A percentile compares a stretch with the other conserved stretches of the same genome.
Conservation (phyloP, 2,888 invertebrate species). For the Amblyjoppa proteus region DNA sequence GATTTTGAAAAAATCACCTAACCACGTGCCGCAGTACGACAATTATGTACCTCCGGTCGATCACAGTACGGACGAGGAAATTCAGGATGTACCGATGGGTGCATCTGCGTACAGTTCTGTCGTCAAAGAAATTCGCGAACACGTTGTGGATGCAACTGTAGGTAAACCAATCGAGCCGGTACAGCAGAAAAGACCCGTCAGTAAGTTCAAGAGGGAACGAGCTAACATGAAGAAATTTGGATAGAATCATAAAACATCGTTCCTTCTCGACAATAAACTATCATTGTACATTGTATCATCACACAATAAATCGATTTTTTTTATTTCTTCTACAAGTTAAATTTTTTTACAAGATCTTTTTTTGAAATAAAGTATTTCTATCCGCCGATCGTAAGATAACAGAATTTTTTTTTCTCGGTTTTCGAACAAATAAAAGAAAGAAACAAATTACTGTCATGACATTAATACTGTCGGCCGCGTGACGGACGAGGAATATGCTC, state of each 20-base stretch:
- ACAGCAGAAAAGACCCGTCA: conserved; percentile 73
- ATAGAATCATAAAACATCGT: conserved; percentile 2
- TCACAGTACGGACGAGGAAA: conserved; percentile 69
- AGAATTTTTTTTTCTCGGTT: background rate
- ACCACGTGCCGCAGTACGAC: conserved; percentile 62
- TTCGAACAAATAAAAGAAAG: background rate
- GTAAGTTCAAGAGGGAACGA: conserved; percentile 79
- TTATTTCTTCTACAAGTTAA: conserved; percentile 9
- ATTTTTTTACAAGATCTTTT: background rate
- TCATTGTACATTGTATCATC: conserved; percentile 4
- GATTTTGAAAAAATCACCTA: conserved; percentile 79
- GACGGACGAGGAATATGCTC: background rate
- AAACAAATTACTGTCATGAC: background rate
- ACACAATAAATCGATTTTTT: conserved; percentile 30
- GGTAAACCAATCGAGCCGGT: conserved; percentile 36
- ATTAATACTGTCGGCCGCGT: background rate
- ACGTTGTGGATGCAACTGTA: conserved; percentile 53
- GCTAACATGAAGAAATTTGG: conserved; percentile 70
- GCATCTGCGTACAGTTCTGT: conserved; percentile 74
- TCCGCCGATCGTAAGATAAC: background rate
- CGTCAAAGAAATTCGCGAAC: conserved; percentile 77
- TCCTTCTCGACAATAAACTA: background rate
- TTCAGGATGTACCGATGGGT: conserved; percentile 57
- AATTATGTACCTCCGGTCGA: conserved; percentile 57
- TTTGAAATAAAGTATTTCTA: background rate